phyloP scores from a whole-genome alignment of 2,113 vertebrate genomes.

The Mesocricetus auratus region DNA sequence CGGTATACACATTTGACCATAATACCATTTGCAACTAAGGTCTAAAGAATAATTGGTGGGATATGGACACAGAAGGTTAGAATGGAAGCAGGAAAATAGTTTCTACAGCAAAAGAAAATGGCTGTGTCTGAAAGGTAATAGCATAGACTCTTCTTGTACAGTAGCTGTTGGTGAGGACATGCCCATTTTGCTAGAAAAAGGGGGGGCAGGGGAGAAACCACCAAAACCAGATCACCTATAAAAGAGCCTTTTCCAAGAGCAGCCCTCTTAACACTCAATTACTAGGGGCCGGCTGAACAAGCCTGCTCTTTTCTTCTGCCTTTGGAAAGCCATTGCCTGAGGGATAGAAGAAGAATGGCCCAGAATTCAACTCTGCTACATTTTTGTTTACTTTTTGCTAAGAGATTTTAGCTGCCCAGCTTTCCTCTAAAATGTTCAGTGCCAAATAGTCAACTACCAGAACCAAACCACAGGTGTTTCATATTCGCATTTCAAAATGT shows the following conservation, averaged over 20 bases:
- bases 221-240: background rate
- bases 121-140: background rate
- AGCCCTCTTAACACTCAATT: conserved; percentile 26
- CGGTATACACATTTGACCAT: background rate
- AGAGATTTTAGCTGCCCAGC: background rate
- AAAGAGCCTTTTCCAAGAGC: conserved; percentile 11
- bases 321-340: background rate
- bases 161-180: background rate
- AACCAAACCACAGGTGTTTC: background rate
- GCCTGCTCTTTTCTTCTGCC: background rate
- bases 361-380: background rate
- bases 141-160: background rate
- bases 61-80: background rate
- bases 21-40: background rate
- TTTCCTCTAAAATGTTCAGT: background rate
- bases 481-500: background rate
- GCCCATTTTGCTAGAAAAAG: conserved; percentile 24
- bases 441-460: background rate
- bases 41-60: background rate
- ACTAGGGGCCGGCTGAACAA: background rate
- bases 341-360: background rate
- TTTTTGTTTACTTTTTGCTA: background rate
- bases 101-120: conserved; percentile 30
- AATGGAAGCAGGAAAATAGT: conserved; percentile 9
- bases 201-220: background rate